phyloP scores from a whole-genome alignment of 2,888 invertebrate species.

The Tinea trinotella region DNA sequence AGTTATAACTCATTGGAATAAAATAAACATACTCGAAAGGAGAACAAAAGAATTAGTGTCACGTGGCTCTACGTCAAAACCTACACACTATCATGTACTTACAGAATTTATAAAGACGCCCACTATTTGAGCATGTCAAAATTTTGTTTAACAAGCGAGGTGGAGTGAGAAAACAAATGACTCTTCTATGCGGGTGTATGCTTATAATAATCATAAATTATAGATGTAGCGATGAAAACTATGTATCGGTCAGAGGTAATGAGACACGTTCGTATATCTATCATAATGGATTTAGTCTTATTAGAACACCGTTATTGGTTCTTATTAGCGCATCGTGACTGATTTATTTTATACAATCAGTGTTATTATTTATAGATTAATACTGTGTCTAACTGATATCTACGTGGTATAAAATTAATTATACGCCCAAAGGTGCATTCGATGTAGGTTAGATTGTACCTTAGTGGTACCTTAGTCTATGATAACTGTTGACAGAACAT shows the following conservation, averaged over 20 bases:
- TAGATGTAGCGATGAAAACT: slow-evolving; percentile 28
- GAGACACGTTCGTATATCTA: slow-evolving; percentile 39
- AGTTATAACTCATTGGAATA: slow-evolving; percentile 24
- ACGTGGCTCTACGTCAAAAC: slow-evolving; percentile 34
- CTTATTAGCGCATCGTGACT: slow-evolving; percentile 12
- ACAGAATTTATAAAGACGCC: slow-evolving; percentile 36
- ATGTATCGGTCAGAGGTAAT: slow-evolving; percentile 31
- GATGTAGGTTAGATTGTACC: not conserved
- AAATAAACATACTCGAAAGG: slow-evolving; percentile 37
- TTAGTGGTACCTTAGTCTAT: not conserved
- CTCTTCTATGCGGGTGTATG: slow-evolving; percentile 40
- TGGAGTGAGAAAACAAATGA: slow-evolving; percentile 48
- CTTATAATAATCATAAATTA: slow-evolving; percentile 48
- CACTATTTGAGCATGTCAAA: slow-evolving; percentile 43
- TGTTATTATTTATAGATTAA: slow-evolving; percentile 1
- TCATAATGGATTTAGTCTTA: slow-evolving; percentile 32
- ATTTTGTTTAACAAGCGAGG: slow-evolving; percentile 49
- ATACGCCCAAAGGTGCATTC: not conserved
- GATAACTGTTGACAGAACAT: not conserved
- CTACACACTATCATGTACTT: slow-evolving; percentile 31
- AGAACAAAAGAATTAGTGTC: slow-evolving; percentile 52
- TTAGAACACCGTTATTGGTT: slow-evolving; percentile 30
- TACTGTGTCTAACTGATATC: not conserved
- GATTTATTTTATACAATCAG: slow-evolving; percentile 1
- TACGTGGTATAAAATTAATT: not conserved